Percentiles rank a stretch among this genome's conserved stretches.
These are phyloP conservation scores for Macropodus opercularis DNA, from an alignment of 2,797 vertebrate species.

Conservation along the genomic window DNA sequence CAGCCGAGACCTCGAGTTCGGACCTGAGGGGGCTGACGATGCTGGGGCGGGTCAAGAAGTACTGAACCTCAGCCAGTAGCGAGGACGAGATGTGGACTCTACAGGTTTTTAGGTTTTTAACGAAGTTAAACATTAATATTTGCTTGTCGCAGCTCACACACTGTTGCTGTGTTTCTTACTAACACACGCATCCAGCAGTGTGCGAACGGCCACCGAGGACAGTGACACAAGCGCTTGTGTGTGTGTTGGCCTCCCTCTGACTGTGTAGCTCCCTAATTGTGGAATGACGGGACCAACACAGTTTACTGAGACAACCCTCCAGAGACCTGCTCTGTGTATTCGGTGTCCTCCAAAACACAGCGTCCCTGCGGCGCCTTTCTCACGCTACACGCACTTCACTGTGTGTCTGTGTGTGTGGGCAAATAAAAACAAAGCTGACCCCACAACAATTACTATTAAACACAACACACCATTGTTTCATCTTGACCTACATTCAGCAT, in stretches of 20 bases:
- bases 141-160: no score
- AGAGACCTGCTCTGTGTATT: constrained; percentile 58
- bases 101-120: no score
- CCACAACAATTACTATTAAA: constrained; percentile 27
- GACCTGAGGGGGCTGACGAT: constrained; percentile 6
- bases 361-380: constrained; percentile 63
- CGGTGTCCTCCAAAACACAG: constrained; percentile 50
- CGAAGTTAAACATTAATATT: no score
- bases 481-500: constrained; percentile 54
- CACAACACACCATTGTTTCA: constrained; percentile 49
- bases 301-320: constrained; percentile 66
- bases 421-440: constrained; percentile 44
- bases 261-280: constrained; percentile 67
- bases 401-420: constrained; percentile 22
- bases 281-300: constrained; percentile 33
- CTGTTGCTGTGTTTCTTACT: no score
- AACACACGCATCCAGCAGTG: no score
- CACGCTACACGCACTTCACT: constrained; percentile 62
- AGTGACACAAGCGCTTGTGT: no score
- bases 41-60: background rate
- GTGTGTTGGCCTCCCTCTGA: no score
- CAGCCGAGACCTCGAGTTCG: constrained; percentile 9
- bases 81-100: constrained; percentile 2
- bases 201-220: background rate
- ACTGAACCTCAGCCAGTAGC: constrained; percentile 24